phyloP scores from a whole-genome alignment of 2,888 invertebrate genomes.

The Troglohyphantes excavatus region DNA sequence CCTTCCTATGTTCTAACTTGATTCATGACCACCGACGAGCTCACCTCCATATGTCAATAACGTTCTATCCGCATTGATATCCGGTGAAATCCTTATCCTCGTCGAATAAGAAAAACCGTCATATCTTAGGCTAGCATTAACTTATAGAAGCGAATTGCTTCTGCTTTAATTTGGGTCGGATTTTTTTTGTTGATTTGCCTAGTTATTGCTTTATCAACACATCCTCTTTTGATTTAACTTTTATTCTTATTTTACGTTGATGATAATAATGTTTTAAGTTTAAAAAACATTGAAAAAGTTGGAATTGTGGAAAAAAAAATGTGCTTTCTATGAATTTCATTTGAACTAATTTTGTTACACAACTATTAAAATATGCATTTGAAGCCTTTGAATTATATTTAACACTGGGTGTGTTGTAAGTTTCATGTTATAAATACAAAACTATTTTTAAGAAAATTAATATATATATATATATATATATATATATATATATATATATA shows the following conservation, averaged over 20 bases:
- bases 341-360: too few species aligned
- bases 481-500: too few species aligned
- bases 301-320: too few species aligned
- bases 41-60: conserved; percentile 69
- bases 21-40: conserved; percentile 51
- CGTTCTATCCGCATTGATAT: conserved; percentile 54
- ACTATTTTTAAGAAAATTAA: too few species aligned
- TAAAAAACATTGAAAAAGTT: too few species aligned
- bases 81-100: conserved; percentile 39
- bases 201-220: conserved; percentile 61
- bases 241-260: conserved; percentile 45
- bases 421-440: too few species aligned
- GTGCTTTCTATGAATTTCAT: too few species aligned
- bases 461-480: too few species aligned
- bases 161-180: background rate
- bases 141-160: conserved; percentile 45
- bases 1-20: conserved; percentile 36
- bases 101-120: conserved; percentile 51
- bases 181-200: conserved; percentile 29
- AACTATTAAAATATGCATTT: too few species aligned
- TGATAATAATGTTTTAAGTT: too few species aligned
- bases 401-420: too few species aligned
- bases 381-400: too few species aligned
- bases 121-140: conserved; percentile 44
- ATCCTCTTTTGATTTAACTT: conserved; percentile 60